Evolutionary conservation across 2,888 invertebrate genomes (phyloP).

Genomic region (Tinea semifulvella): DNA sequence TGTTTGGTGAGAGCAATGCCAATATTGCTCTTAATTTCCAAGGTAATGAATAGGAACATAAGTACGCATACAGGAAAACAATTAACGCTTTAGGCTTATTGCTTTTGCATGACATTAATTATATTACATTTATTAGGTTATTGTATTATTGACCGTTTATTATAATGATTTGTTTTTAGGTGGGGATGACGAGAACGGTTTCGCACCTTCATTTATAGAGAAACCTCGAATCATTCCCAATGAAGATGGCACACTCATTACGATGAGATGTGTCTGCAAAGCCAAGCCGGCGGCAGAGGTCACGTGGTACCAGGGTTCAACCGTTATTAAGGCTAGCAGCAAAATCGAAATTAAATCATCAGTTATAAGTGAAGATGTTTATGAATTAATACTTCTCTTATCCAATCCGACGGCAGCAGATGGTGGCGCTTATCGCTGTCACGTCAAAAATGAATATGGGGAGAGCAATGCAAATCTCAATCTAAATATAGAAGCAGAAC

Average conservation of each 20-base stretch:
- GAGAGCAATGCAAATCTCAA: slow-evolving; percentile 97
- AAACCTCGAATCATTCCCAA: slow-evolving; percentile 99
- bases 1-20: slow-evolving; percentile 99
- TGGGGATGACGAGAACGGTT: slow-evolving; percentile 91
- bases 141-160: slow-evolving; percentile 16
- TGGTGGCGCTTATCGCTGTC: slow-evolving; percentile 78
- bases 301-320: slow-evolving; percentile 94
- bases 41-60: slow-evolving; percentile 71
- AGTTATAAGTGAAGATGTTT: slow-evolving; percentile 83
- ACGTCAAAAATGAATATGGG: slow-evolving; percentile 94
- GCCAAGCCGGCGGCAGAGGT: slow-evolving; percentile 95
- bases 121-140: neutral
- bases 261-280: slow-evolving; percentile 96
- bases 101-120: slow-evolving; percentile 49
- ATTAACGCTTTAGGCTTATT: slow-evolving; percentile 39
- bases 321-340: slow-evolving; percentile 82
- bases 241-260: slow-evolving; percentile 94
- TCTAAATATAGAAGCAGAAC: slow-evolving; percentile 95
- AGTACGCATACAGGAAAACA: slow-evolving; percentile 62
- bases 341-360: slow-evolving; percentile 84
- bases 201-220: slow-evolving; percentile 96
- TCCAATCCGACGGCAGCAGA: slow-evolving; percentile 62
- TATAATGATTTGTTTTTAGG: slow-evolving; percentile 74
- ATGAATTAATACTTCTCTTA: slow-evolving; percentile 79
- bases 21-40: slow-evolving; percentile 99